Percentiles rank a stretch among this genome's conserved stretches.
Evolutionary conservation across 2,888 invertebrate species (phyloP).

Genomic region (Drosophila anomalata): DNA sequence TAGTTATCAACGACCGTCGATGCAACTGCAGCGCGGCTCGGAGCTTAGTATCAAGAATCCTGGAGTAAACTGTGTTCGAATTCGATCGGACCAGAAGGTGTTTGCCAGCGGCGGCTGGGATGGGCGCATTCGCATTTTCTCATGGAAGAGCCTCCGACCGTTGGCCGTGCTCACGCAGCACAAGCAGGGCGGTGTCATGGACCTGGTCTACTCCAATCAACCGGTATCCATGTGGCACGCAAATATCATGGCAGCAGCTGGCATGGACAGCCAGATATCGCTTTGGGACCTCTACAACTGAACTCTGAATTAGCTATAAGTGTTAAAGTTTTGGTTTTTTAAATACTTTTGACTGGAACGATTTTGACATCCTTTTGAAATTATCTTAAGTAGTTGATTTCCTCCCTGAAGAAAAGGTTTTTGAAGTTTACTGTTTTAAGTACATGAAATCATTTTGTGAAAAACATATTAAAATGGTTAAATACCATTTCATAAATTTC

Average conservation of each 20-base stretch:
- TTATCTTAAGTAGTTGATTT: slow-evolving; percentile 19
- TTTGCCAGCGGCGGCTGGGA: slow-evolving; percentile 92
- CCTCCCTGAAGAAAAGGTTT: neutral
- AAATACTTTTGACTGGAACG: slow-evolving; percentile 8
- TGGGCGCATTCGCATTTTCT: slow-evolving; percentile 89
- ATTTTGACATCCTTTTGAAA: slow-evolving; percentile 16
- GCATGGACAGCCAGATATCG: slow-evolving; percentile 90
- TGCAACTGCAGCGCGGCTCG: slow-evolving; percentile 85
- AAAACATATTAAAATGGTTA: neutral
- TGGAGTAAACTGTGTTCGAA: slow-evolving; percentile 88
- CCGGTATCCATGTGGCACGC: slow-evolving; percentile 88
- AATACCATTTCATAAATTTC: neutral
- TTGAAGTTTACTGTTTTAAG: neutral
- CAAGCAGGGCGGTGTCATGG: slow-evolving; percentile 88
- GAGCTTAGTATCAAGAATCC: slow-evolving; percentile 89
- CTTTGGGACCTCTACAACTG: slow-evolving; percentile 92
- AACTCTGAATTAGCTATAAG: slow-evolving; percentile 26
- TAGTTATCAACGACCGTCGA: slow-evolving; percentile 79
- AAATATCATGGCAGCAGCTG: slow-evolving; percentile 91
- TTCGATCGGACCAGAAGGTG: slow-evolving; percentile 89
- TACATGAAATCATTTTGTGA: neutral
- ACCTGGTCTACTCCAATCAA: slow-evolving; percentile 88
- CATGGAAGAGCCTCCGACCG: slow-evolving; percentile 90
- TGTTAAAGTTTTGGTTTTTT: slow-evolving; percentile 41
- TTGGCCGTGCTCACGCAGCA: slow-evolving; percentile 91